Conservation (phyloP, 2,888 invertebrate species). For the Morpho achilles region DNA sequence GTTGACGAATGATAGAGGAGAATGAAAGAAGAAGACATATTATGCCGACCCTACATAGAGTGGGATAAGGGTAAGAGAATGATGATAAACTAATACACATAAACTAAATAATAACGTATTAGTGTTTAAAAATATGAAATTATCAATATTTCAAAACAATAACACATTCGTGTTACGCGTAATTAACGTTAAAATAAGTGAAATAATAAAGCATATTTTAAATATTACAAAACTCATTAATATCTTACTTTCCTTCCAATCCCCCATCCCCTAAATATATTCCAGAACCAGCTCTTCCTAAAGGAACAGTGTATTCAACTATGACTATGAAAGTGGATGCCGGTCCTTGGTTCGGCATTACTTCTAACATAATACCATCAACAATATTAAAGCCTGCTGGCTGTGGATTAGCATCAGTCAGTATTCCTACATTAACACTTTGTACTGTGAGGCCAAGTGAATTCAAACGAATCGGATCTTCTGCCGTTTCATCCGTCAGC, state of each 20-base stretch:
- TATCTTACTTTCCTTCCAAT: constrained; percentile 21
- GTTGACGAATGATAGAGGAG: too few species aligned
- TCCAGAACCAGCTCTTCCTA: constrained; percentile 39
- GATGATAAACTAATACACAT: too few species aligned
- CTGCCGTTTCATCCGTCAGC: constrained; percentile 35
- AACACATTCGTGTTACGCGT: too few species aligned
- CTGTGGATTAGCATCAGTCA: constrained; percentile 35
- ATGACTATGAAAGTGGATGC: constrained; percentile 39
- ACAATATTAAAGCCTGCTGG: constrained; percentile 28
- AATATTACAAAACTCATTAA: background rate
- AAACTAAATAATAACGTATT: too few species aligned
- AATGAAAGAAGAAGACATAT: too few species aligned
- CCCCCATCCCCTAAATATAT: constrained; percentile 26
- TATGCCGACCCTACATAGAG: too few species aligned
- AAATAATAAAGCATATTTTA: background rate
- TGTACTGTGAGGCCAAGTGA: constrained; percentile 36
- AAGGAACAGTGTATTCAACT: constrained; percentile 44
- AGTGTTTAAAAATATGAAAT: too few species aligned
- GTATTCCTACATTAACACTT: constrained; percentile 40
- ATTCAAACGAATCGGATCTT: constrained; percentile 40
- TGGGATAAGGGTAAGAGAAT: too few species aligned
- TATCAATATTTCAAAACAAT: too few species aligned
- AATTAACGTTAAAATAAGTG: too few species aligned
- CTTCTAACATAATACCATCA: constrained; percentile 36
- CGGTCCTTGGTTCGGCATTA: constrained; percentile 30